Percentiles rank a stretch among this genome's conserved stretches.
phyloP scores from a whole-genome alignment of 2,797 vertebrate species.

The Vultur gryphus region DNA sequence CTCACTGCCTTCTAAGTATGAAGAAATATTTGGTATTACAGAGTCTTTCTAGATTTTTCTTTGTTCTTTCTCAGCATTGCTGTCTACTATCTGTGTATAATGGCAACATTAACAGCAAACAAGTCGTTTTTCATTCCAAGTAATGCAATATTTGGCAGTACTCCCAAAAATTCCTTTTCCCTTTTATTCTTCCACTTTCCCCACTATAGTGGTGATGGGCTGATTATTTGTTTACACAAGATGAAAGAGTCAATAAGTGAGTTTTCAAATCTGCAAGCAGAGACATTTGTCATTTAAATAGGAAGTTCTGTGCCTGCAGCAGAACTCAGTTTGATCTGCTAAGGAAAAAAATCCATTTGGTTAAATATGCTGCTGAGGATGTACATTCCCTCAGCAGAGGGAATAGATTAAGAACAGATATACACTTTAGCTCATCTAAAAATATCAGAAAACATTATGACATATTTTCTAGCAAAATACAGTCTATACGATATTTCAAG shows the following conservation, averaged over 20 bases:
- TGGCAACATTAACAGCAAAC: slow-evolving; percentile 34
- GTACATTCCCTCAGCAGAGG: slow-evolving; percentile 15
- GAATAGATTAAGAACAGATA: slow-evolving; percentile 28
- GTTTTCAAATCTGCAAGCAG: slow-evolving; percentile 54
- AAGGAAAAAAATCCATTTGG: slow-evolving; percentile 54
- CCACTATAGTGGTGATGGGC: slow-evolving; percentile 23
- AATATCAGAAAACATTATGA: slow-evolving; percentile 31
- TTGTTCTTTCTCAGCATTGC: slow-evolving; percentile 7
- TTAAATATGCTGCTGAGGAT: slow-evolving; percentile 62
- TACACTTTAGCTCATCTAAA: neutral
- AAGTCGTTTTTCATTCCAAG: slow-evolving; percentile 45
- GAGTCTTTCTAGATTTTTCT: slow-evolving; percentile 25
- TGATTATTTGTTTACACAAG: slow-evolving; percentile 68
- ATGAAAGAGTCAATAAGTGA: slow-evolving; percentile 67
- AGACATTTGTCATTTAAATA: slow-evolving; percentile 71
- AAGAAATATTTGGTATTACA: neutral
- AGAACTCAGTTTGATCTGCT: slow-evolving; percentile 56
- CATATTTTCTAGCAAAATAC: neutral
- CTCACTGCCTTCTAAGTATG: neutral
- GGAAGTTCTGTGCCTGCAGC: slow-evolving; percentile 61
- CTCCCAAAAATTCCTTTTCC: slow-evolving; percentile 39
- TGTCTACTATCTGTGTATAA: slow-evolving; percentile 24
- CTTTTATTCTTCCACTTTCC: neutral
- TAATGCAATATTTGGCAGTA: slow-evolving; percentile 56
- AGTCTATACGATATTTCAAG: slow-evolving; percentile 2